phyloP scores from a whole-genome alignment of 2,113 vertebrate genomes.

The Helogale parvula region DNA sequence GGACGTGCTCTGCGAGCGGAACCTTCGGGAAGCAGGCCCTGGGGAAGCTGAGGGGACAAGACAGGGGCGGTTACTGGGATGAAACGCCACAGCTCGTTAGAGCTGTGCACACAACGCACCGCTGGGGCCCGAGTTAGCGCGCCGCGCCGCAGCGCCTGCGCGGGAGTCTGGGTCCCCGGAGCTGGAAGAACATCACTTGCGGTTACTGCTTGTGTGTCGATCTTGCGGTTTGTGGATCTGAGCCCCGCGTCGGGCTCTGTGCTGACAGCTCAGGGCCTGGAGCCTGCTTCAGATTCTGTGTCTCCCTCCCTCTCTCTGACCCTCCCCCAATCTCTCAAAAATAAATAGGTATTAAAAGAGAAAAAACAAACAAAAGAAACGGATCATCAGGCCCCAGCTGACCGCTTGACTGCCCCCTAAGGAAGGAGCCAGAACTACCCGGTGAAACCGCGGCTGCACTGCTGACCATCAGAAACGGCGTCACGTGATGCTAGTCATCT shows the following conservation, averaged over 20 bases:
- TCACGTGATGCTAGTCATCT: accelerated
- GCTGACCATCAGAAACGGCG: background rate
- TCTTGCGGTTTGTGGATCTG: no score
- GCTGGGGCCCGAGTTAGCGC: accelerated
- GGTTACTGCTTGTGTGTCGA: accelerated
- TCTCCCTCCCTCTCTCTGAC: no score
- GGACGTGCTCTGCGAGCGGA: background rate
- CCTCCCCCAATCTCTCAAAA: no score
- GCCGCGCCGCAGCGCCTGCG: accelerated
- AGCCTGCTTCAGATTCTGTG: no score
- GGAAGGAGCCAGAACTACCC: background rate
- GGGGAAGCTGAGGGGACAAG: conserved; percentile 47
- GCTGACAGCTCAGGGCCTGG: no score
- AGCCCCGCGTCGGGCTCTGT: no score
- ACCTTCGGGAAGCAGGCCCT: background rate
- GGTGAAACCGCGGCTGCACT: accelerated
- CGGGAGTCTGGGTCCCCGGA: background rate
- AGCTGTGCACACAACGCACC: accelerated
- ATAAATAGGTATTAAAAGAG: no score
- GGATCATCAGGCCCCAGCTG: background rate
- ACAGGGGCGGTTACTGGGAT: accelerated
- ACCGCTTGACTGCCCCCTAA: background rate
- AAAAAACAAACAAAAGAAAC: no score
- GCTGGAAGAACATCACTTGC: accelerated
- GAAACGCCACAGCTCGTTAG: accelerated